These are phyloP conservation scores for Noctuana brunneofusca DNA, from an alignment of 2,888 invertebrate species.

Conservation along the genomic window DNA sequence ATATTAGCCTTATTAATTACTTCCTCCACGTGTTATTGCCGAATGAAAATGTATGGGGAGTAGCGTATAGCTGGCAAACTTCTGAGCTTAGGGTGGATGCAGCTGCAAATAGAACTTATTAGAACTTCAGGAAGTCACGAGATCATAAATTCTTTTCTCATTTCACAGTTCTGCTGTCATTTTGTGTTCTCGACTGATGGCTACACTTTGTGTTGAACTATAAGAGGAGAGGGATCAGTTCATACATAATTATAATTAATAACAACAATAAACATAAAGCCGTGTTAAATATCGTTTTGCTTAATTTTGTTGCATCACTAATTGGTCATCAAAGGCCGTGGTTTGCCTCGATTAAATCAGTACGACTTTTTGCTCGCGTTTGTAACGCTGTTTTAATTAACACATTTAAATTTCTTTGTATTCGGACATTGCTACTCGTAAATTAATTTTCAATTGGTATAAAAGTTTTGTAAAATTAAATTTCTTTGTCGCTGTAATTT, in stretches of 20 bases:
- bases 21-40: conserved; percentile 68
- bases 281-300: background rate
- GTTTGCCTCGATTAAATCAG: conserved; percentile 60
- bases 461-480: background rate
- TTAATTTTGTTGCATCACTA: conserved; percentile 45
- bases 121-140: conserved; percentile 25
- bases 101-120: conserved; percentile 44
- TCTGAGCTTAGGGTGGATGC: conserved; percentile 40
- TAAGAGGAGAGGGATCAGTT: background rate
- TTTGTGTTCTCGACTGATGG: too few relatives aligned
- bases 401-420: conserved; percentile 10
- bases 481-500: background rate
- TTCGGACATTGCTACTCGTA: background rate
- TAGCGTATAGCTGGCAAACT: conserved; percentile 25
- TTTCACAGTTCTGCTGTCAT: background rate
- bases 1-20: conserved; percentile 79
- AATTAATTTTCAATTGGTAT: conserved; percentile 7
- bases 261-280: background rate
- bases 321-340: conserved; percentile 65
- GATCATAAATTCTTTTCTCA: background rate
- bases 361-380: conserved; percentile 46
- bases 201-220: background rate
- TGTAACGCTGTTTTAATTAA: conserved; percentile 21
- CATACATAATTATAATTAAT: background rate
- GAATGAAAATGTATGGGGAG: conserved; percentile 73